Conservation (phyloP, 2,888 invertebrate species). For the Chironomus tentans region DNA sequence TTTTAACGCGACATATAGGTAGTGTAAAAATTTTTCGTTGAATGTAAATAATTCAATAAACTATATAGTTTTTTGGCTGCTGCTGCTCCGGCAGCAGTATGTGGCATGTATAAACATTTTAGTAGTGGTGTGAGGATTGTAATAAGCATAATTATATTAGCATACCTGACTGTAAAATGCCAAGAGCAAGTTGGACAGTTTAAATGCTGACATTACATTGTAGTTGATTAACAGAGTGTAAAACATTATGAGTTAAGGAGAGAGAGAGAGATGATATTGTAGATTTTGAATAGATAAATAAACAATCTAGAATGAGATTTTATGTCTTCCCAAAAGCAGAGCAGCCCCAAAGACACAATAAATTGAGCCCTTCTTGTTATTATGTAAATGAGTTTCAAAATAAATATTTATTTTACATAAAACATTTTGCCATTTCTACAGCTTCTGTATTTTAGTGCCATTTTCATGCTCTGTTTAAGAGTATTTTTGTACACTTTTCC, state of each 20-base stretch:
- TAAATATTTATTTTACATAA: constrained; percentile 11
- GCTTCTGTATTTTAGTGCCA: constrained; percentile 8
- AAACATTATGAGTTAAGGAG: too few species aligned
- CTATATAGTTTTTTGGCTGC: not conserved
- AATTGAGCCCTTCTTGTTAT: not conserved
- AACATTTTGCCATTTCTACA: not conserved
- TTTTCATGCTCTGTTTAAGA: not conserved
- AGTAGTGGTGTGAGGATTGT: not conserved
- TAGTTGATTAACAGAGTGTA: too few species aligned
- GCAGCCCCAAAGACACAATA: not conserved
- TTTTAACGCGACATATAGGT: not conserved
- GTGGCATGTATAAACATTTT: not conserved
- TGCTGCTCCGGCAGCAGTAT: not conserved
- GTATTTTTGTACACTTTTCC: not conserved
- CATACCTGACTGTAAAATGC: not conserved
- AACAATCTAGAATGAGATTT: not conserved
- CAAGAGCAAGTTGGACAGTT: too few species aligned
- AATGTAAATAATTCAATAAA: not conserved
- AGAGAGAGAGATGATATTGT: too few species aligned
- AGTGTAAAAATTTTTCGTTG: not conserved
- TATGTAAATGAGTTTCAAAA: constrained; percentile 15
- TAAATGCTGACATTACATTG: too few species aligned
- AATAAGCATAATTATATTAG: not conserved
- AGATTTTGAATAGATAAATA: not conserved
- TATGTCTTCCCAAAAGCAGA: not conserved